Percentiles rank a stretch among this genome's conserved stretches.
Evolutionary conservation across 2,113 vertebrate species (phyloP).

Genomic region (Mustela lutreola): DNA sequence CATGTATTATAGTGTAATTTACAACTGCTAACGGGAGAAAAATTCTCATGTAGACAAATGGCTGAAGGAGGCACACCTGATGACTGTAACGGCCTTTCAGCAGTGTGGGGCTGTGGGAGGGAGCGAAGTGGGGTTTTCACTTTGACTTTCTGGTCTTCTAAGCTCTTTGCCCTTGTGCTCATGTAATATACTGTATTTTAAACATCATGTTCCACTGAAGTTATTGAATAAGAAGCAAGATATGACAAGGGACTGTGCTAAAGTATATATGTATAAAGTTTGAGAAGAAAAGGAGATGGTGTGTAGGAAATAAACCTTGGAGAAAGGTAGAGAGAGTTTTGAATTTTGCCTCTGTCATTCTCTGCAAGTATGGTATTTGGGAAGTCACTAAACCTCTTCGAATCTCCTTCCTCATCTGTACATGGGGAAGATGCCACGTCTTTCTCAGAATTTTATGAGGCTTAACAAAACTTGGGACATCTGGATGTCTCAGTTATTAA

Average conservation of each 20-base stretch:
- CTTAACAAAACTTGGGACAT: background rate
- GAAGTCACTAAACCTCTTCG: background rate
- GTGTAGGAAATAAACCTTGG: no score
- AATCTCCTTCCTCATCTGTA: background rate
- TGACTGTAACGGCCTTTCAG: background rate
- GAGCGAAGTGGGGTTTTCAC: no score
- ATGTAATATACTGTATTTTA: background rate
- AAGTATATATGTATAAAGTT: background rate
- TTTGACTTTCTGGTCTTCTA: background rate
- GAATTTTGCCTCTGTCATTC: background rate
- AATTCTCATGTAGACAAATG: background rate
- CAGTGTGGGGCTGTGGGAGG: background rate
- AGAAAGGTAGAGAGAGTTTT: background rate
- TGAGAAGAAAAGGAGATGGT: no score
- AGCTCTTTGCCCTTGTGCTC: background rate
- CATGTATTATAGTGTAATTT: background rate
- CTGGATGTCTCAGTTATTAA: no score
- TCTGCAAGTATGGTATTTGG: background rate
- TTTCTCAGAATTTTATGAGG: background rate
- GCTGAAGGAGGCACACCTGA: background rate
- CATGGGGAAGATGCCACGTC: no score
- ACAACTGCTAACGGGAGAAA: background rate
- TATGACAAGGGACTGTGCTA: background rate
- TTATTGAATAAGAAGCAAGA: background rate
- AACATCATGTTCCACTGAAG: background rate